phyloP scores from a whole-genome alignment of 2,113 vertebrate genomes.

The Neolamprologus caudopunctatus region DNA sequence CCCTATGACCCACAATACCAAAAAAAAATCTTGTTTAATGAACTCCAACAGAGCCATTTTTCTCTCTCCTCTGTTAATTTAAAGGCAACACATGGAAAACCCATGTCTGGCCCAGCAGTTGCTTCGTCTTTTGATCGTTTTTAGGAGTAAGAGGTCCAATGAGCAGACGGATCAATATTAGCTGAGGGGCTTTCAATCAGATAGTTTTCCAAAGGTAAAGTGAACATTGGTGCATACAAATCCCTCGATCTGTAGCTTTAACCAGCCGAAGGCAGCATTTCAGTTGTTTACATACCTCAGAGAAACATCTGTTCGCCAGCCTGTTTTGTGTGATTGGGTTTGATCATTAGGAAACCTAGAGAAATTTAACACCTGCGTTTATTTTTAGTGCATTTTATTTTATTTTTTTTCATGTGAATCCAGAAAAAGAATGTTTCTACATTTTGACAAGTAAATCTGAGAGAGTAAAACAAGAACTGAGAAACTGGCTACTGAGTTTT shows the following conservation, averaged over 20 bases:
- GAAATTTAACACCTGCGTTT: not conserved
- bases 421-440: not conserved
- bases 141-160: not conserved
- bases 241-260: not conserved
- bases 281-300: not conserved
- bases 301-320: not conserved
- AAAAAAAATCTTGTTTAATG: not conserved
- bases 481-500: not conserved
- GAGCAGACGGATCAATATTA: slow-evolving; percentile 13
- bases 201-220: not conserved
- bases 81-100: not conserved
- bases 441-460: not conserved
- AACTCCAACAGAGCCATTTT: not conserved
- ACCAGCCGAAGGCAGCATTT: not conserved
- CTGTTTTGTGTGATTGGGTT: not conserved
- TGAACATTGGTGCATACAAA: not conserved
- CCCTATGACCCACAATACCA: not conserved
- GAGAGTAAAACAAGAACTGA: not conserved
- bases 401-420: not conserved
- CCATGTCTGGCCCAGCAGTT: not conserved
- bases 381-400: not conserved
- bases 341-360: not conserved
- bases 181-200: not conserved
- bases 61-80: not conserved
- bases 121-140: not conserved